These are phyloP conservation scores for Brachionus koreanus DNA, from an alignment of 1,140 invertebrate species.

Conservation along the genomic window DNA sequence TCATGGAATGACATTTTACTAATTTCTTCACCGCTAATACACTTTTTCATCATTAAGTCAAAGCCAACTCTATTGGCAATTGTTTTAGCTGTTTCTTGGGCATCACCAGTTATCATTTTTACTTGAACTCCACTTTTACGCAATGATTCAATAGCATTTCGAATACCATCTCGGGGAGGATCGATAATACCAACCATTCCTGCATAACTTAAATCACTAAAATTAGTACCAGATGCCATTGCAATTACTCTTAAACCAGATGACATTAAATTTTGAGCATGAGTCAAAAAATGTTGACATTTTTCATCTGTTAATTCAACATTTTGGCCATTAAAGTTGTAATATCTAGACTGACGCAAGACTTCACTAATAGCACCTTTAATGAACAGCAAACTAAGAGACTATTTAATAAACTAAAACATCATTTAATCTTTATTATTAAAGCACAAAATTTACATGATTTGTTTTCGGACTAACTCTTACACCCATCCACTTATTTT, in stretches of 20 bases:
- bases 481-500: conserved; percentile 98
- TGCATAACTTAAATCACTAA: conserved; percentile 78
- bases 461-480: conserved; percentile 77
- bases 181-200: conserved; percentile 93
- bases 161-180: conserved; percentile 80
- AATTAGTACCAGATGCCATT: conserved; percentile 74
- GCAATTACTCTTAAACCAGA: conserved; percentile 70
- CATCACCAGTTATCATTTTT: conserved; percentile 96
- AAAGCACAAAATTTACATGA: conserved; percentile 60
- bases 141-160: conserved; percentile 77
- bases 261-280: conserved; percentile 57
- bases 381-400: conserved; percentile 62
- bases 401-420: not conserved
- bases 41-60: conserved; percentile 38
- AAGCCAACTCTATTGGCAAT: conserved; percentile 67
- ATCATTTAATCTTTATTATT: not conserved
- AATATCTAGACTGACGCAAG: conserved; percentile 78
- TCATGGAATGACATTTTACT: conserved; percentile 78
- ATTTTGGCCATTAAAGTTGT: conserved; percentile 68
- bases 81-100: conserved; percentile 85
- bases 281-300: conserved; percentile 72
- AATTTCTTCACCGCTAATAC: conserved; percentile 72
- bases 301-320: conserved; percentile 74
- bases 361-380: conserved; percentile 91
- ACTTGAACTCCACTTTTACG: conserved; percentile 79